phyloP scores from a whole-genome alignment of 2,888 invertebrate species.

The Tridacna crocea region DNA sequence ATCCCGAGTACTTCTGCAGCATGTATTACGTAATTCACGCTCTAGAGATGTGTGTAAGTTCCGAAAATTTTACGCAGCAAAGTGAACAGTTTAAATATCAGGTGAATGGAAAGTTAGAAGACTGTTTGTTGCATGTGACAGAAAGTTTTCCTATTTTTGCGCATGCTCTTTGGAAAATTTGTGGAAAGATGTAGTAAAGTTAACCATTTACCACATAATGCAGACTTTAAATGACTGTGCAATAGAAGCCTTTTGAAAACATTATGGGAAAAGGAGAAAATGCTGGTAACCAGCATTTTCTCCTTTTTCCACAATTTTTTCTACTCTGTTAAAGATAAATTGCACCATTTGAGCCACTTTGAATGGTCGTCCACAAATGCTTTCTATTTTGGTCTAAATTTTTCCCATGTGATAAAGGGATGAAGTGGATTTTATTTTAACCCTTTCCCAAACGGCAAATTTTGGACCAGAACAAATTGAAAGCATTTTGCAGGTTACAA shows the following conservation, averaged over 20 bases:
- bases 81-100: slow-evolving; percentile 10
- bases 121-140: slow-evolving; percentile 50
- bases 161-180: slow-evolving; percentile 57
- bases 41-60: slow-evolving; percentile 22
- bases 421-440: too few species aligned
- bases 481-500: too few species aligned
- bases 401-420: neutral
- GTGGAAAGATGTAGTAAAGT: slow-evolving; percentile 30
- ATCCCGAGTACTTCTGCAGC: slow-evolving; percentile 38
- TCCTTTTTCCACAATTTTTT: neutral
- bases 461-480: too few species aligned
- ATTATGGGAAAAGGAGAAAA: neutral
- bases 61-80: neutral
- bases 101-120: slow-evolving; percentile 37
- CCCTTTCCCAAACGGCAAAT: too few species aligned
- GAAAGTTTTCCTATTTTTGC: slow-evolving; percentile 58
- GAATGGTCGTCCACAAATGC: neutral
- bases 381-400: neutral
- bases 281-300: neutral
- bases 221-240: too few species aligned
- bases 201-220: too few species aligned
- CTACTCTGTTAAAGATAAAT: too few species aligned
- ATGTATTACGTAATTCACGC: slow-evolving; percentile 44
- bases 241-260: too few species aligned
- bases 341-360: too few species aligned